phyloP scores from a whole-genome alignment of 2,113 vertebrate species.

The pig (Sus scrofa) region T2T-Sscrofa CM000820.6:23332501-23333000 shows the following conservation, averaged over 20 bases:
- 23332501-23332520: not conserved
- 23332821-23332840: not conserved
- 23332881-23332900: not conserved
- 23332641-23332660: constrained; percentile 21
- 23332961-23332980: constrained; percentile 27
- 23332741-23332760: not conserved
- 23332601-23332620: not conserved
- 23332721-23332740: not conserved
- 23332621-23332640: not conserved
- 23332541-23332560: not conserved
- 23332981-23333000: constrained; percentile 49
- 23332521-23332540: not conserved
- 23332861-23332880: not conserved
- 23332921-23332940: not conserved
- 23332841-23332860: not conserved
- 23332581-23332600: not conserved
- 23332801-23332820: not conserved
- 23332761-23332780: not conserved
- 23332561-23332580: constrained; percentile 9
- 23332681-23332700: not conserved
- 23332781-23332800: not conserved
- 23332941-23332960: constrained; percentile 31
- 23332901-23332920: constrained; percentile 5
- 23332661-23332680: not conserved
- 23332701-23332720: constrained; percentile 45